Evolutionary conservation across 1,140 invertebrate genomes (phyloP).

Genomic region (Aphelenchoides fujianensis): DNA sequence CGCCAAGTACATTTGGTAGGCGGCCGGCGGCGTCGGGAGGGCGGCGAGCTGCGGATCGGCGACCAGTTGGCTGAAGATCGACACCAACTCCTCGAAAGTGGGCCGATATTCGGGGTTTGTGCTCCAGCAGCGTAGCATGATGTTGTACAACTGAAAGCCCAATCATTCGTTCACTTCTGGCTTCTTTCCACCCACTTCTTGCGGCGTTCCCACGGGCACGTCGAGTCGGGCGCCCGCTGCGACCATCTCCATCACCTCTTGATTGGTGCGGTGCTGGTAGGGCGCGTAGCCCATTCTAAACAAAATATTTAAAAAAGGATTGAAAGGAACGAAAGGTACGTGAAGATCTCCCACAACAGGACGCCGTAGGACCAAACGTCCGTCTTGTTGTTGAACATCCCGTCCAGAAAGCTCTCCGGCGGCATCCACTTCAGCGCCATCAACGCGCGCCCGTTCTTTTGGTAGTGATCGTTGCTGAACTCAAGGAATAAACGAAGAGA

Average conservation of each 20-base stretch:
- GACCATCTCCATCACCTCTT: constrained; percentile 93
- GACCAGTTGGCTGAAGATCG: constrained; percentile 19
- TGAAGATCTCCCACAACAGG: constrained; percentile 83
- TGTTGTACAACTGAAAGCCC: constrained; percentile 36
- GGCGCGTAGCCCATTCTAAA: constrained; percentile 96
- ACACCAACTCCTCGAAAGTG: constrained; percentile 39
- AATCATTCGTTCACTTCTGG: constrained; percentile 25
- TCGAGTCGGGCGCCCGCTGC: constrained; percentile 63
- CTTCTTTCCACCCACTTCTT: constrained; percentile 28
- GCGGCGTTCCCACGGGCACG: constrained; percentile 46
- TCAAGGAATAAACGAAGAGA: neutral
- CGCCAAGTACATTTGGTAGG: constrained; percentile 9
- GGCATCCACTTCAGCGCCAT: constrained; percentile 99
- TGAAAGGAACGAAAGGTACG: no score
- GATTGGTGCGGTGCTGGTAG: constrained; percentile 88
- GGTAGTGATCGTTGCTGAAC: constrained; percentile 80
- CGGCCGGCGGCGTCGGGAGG: constrained; percentile 21
- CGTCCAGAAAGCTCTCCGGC: constrained; percentile 92
- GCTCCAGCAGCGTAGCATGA: constrained; percentile 51
- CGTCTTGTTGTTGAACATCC: constrained; percentile 92
- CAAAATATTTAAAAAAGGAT: no score
- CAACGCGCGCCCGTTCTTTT: constrained; percentile 94
- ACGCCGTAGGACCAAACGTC: constrained; percentile 98
- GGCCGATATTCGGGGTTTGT: constrained; percentile 42
- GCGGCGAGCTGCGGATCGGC: constrained; percentile 20